These are phyloP conservation scores for Campylorhamphus procurvoides DNA, from an alignment of 2,113 vertebrate genomes.

Conservation along the genomic window DNA sequence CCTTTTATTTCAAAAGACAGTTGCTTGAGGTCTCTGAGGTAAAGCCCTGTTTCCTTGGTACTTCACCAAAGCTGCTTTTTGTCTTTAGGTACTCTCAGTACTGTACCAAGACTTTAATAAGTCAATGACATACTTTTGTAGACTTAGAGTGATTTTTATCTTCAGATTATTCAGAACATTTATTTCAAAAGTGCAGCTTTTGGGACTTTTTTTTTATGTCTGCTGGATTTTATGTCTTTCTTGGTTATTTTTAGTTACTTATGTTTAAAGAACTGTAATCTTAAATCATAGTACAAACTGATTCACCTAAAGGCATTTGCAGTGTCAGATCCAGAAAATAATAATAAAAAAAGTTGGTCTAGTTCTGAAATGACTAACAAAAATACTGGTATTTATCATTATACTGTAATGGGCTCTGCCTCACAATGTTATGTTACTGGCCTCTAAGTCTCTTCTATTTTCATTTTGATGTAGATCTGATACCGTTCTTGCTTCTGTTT, in stretches of 20 bases:
- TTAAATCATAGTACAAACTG: background rate
- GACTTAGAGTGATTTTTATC: background rate
- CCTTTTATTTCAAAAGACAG: background rate
- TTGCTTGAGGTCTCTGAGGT: background rate
- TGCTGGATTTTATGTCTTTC: background rate
- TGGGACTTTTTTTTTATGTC: background rate
- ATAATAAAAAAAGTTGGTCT: background rate
- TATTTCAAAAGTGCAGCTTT: background rate
- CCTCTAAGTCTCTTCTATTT: background rate
- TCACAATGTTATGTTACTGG: background rate
- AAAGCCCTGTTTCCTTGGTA: background rate
- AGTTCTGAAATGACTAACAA: background rate
- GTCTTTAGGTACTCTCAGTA: background rate
- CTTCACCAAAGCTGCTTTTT: background rate
- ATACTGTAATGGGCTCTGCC: background rate
- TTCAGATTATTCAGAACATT: background rate
- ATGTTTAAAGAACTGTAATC: background rate
- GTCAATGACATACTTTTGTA: background rate
- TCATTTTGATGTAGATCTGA: background rate
- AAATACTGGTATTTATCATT: conserved; percentile 6
- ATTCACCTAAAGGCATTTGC: background rate
- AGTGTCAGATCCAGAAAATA: background rate
- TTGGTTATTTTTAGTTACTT: background rate
- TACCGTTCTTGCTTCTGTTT: background rate
- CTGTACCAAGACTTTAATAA: background rate